Base-by-base conservation (phyloP, 2,797 vertebrate species). In the Chanos chanos region DNA sequence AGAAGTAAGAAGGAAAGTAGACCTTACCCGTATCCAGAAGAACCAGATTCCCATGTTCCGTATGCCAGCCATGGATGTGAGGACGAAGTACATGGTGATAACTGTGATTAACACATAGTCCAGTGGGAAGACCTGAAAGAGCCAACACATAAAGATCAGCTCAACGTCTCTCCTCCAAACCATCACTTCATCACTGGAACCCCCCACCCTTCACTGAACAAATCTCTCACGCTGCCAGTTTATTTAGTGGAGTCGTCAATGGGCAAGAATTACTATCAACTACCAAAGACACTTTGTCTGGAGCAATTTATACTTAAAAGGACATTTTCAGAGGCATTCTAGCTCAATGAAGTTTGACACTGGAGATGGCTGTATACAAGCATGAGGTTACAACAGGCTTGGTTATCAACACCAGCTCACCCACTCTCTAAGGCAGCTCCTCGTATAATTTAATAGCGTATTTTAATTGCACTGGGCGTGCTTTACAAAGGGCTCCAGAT, bases 21-120 rank as follows among this genome's bases (percentile, higher is more conserved):
- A 27, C 3, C 68, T 90, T 86, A 99, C 96, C 88, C 92, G 87
- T 77, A 94, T 92, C 96, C 97, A 99, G 88, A 99, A 97, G 87
- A 99, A 99, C 97, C 96, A 99, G 87, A 99, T 94, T 55, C 96
- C 96, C 91, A 99, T 94, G 79, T 96, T 94, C 77, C 96, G 90
- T 78, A 99, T 98, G 34, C 96, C 96, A 5, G 97, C 96, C 96
- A 99, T 99, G 54, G 97, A 99, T 27, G 96, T 98, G 81, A 99
- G 89, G 39, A 99, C 93, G 64, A 99, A 96, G 77, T 99, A 99
- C 92, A 98, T 89, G 36, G 95, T 96, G 80, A 99, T 98, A 76
- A 93, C 81, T 36, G 94, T 93, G 86, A 99, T 99, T 75, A 99
- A 89, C 79, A 98, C 86, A 74, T 99, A 99, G 86, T 99, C 97